Evolutionary conservation across 2,113 vertebrate genomes (phyloP).

Genomic region (Callocephalon fimbriatum): DNA sequence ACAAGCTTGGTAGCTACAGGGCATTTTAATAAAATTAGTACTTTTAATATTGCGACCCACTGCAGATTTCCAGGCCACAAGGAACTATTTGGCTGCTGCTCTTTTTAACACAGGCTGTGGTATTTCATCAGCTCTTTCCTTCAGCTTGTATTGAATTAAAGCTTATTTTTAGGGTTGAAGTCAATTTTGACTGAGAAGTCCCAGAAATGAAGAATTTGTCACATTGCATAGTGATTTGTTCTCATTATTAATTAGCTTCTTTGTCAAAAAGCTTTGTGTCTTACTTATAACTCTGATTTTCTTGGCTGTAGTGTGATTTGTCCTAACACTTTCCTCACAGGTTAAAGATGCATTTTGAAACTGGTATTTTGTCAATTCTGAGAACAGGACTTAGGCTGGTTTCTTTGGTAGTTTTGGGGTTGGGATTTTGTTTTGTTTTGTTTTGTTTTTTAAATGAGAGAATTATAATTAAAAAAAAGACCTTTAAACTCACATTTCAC

Average conservation of each 20-base stretch:
- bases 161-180: not conserved
- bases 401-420: not conserved
- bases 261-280: not conserved
- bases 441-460: not conserved
- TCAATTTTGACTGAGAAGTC: not conserved
- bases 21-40: not conserved
- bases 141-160: not conserved
- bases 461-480: not conserved
- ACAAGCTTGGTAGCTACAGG: not conserved
- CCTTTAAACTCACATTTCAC: not conserved
- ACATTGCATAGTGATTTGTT: not conserved
- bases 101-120: not conserved
- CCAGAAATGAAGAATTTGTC: not conserved
- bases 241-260: not conserved
- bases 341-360: fast-evolving
- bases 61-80: not conserved
- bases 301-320: not conserved
- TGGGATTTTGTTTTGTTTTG: not conserved
- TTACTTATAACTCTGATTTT: not conserved
- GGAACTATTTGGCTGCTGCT: not conserved
- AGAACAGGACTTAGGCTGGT: not conserved
- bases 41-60: not conserved
- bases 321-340: not conserved
- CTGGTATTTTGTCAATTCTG: not conserved
- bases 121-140: not conserved